Base-by-base conservation (phyloP, 1,140 invertebrate species). In the Drosophila parabipectinata region DNA sequence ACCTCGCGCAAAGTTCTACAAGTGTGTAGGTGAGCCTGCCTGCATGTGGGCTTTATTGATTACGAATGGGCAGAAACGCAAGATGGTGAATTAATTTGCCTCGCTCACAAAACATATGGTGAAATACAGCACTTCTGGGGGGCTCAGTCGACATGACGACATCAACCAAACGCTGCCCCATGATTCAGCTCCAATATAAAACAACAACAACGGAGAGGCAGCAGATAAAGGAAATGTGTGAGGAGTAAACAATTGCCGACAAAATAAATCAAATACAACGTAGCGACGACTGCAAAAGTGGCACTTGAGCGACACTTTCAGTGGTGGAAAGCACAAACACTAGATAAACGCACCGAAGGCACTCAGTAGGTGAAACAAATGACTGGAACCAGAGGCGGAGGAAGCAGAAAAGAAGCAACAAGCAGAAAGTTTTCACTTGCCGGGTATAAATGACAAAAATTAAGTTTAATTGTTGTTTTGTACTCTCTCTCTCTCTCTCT, bases 281-380 rank as follows among this genome's bases (percentile, higher is more conserved):
- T 55, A 50, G 55, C 1, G 74, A 48, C 56, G 74, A 48, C 56
- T 62, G 54, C 59, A 78, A 62, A 85, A 78, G 68, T 63, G 69
- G n/a, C 66, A 81, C 77, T 78, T 74, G 78, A 78, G 72, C 78
- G 66, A 84, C 80, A 84, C 80, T 84, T 84, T 85, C 77, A 48
- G 77, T 69, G 81, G 81, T 68, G 77, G 76, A 80, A 77, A 84
- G 76, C 79, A 78, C 74, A 60, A 56, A 58, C 53, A 74, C 34
- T 4, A 54, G 4, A 54, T n/a, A 64, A 26, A 34, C 56, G 32
- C 24, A 59, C 30, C 28, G 30, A 30, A 63, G 55, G 26, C 56
- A 58, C 6, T 30, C 1, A 30, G 8, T 58, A 58, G 56, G 15
- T 52, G 44, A 58, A 50, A 4, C 1, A 41, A 41, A 47, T 10